These are phyloP conservation scores for Nemurella pictetii DNA, from an alignment of 2,888 invertebrate species.

Conservation along the genomic window DNA sequence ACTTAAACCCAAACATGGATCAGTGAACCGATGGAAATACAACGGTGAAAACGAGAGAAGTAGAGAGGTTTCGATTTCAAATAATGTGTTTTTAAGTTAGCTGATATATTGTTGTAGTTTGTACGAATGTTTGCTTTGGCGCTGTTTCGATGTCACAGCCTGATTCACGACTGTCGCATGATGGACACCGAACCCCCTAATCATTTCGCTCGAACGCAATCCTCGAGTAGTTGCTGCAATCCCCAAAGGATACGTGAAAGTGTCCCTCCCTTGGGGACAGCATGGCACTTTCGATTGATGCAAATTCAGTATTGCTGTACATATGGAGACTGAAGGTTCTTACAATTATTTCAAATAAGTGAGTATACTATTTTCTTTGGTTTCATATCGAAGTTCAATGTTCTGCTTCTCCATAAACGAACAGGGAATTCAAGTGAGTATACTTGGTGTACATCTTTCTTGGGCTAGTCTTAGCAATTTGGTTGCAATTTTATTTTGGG, in stretches of 20 bases:
- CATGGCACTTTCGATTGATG: neutral
- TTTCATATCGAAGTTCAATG: neutral
- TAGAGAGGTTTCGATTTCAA: conserved; percentile 19
- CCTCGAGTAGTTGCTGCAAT: neutral
- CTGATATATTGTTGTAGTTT: neutral
- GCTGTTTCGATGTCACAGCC: conserved; percentile 3
- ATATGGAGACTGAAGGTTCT: neutral
- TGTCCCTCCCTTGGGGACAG: neutral
- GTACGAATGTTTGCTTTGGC: neutral
- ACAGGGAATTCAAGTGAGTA: neutral
- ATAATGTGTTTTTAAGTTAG: neutral
- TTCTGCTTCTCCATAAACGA: neutral
- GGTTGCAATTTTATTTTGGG: neutral
- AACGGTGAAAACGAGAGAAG: neutral
- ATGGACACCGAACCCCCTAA: neutral
- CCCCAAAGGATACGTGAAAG: neutral
- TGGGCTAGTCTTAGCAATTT: neutral
- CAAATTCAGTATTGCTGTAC: neutral
- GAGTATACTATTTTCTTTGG: neutral
- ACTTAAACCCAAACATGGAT: neutral
- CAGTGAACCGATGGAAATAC: neutral
- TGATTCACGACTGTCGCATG: conserved; percentile 6
- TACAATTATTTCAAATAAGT: neutral
- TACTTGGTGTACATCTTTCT: neutral
- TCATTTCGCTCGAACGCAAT: neutral